Evolutionary conservation across 2,888 invertebrate genomes (phyloP).

Genomic region (Lasius platythorax): DNA sequence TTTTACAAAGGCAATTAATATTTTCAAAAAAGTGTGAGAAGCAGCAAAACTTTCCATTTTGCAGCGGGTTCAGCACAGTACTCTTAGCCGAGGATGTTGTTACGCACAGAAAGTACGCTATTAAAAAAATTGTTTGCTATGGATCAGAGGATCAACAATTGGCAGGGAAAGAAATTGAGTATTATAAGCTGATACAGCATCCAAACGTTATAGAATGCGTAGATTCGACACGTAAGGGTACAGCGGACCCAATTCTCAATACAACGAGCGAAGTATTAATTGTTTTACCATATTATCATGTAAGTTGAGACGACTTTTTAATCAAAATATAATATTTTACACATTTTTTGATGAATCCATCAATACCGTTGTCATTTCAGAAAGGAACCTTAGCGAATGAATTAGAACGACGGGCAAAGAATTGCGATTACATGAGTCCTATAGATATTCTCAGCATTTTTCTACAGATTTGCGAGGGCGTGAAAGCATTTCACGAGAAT

Average conservation of each 20-base stretch:
- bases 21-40: no score
- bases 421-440: conserved; percentile 89
- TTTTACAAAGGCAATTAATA: conserved; percentile 6
- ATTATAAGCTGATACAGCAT: conserved; percentile 90
- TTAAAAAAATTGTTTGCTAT: conserved; percentile 94
- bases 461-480: conserved; percentile 91
- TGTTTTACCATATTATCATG: conserved; percentile 91
- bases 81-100: conserved; percentile 91
- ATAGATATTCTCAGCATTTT: conserved; percentile 91
- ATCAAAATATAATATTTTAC: background rate
- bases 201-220: conserved; percentile 91
- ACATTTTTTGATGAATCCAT: background rate
- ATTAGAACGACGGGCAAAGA: conserved; percentile 88
- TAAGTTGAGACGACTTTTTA: conserved; percentile 77
- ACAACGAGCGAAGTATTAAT: conserved; percentile 91
- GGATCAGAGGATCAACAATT: conserved; percentile 91
- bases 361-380: conserved; percentile 82
- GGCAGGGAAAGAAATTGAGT: conserved; percentile 91
- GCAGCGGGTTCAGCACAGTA: conserved; percentile 93
- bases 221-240: conserved; percentile 89
- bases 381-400: conserved; percentile 92
- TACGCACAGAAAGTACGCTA: conserved; percentile 90
- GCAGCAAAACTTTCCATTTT: conserved; percentile 73
- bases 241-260: conserved; percentile 90
- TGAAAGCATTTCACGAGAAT: conserved; percentile 91